A percentile compares a stretch with the other conserved stretches of the same genome.
phyloP scores from a whole-genome alignment of 2,888 invertebrate genomes.

The Ormyrus pomaceus region DNA sequence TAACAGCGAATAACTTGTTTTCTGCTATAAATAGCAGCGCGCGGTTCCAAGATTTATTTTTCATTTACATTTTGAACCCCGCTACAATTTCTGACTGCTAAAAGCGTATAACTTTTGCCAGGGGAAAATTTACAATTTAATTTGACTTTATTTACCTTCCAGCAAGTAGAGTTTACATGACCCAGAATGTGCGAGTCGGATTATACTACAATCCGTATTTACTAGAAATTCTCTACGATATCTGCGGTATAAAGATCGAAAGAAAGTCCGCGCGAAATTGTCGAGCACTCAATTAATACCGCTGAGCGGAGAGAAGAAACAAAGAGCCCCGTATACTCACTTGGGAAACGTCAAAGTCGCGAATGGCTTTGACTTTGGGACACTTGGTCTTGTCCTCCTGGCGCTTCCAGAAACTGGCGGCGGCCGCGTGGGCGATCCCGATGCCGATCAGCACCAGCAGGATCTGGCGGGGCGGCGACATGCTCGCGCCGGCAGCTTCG shows the following conservation, averaged over 20 bases:
- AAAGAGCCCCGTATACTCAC: conserved; percentile 71
- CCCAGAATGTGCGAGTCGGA: too few species aligned
- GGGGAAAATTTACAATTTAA: too few species aligned
- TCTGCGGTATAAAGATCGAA: background rate
- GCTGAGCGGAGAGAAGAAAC: background rate
- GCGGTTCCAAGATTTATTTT: conserved; percentile 1
- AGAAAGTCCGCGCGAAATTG: background rate
- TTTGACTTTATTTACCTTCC: too few species aligned
- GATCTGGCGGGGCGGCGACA: conserved; percentile 6
- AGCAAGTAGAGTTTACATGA: too few species aligned
- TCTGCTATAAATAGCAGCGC: conserved; percentile 23
- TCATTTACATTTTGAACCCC: background rate
- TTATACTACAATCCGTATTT: too few species aligned
- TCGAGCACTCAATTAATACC: background rate
- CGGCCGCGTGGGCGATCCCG: conserved; percentile 3
- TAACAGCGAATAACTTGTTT: conserved; percentile 34
- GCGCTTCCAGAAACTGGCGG: conserved; percentile 67
- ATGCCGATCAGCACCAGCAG: conserved; percentile 42
- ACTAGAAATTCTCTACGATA: background rate
- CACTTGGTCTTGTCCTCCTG: conserved; percentile 83
- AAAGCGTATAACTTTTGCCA: too few species aligned
- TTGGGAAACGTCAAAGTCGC: conserved; percentile 87
- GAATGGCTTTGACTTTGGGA: conserved; percentile 86
- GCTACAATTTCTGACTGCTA: background rate
- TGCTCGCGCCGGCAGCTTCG: conserved; percentile 33